Conservation (phyloP, 1,140 invertebrate genomes). For the Dufourea novaeangliae region DNA sequence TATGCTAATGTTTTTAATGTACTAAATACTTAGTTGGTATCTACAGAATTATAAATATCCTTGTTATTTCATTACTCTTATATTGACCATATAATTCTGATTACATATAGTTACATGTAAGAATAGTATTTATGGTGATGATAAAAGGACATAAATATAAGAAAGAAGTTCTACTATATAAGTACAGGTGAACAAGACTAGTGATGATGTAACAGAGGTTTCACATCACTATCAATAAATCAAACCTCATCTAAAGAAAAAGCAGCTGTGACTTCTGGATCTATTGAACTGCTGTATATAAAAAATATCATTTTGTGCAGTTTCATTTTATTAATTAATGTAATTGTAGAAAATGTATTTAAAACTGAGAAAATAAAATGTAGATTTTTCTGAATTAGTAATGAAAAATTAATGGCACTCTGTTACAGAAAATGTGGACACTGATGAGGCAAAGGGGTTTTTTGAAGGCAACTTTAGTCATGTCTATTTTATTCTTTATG, state of each 20-base stretch:
- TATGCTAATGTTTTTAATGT: not conserved
- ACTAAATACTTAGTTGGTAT: not conserved
- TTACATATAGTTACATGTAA: not conserved
- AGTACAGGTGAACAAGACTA: constrained; percentile 15
- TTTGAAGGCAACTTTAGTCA: constrained; percentile 97
- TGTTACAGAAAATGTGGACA: constrained; percentile 93
- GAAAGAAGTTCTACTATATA: constrained; percentile 30
- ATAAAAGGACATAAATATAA: constrained; percentile 30
- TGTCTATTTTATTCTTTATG: constrained; percentile 97
- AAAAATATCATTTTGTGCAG: too few relatives aligned
- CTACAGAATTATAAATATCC: not conserved
- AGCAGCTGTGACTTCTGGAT: not conserved
- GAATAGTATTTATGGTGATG: constrained; percentile 8
- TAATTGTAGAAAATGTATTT: too few relatives aligned
- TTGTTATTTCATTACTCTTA: not conserved
- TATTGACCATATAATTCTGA: not conserved
- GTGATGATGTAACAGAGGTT: constrained; percentile 41
- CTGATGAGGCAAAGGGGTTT: constrained; percentile 93
- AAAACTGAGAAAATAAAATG: too few relatives aligned
- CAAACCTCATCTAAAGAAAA: constrained; percentile 1
- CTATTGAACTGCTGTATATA: not conserved
- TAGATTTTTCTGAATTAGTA: not conserved
- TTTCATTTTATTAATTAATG: too few relatives aligned
- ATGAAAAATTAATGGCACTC: constrained; percentile 36
- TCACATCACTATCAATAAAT: constrained; percentile 17